A percentile compares a stretch with the other conserved stretches of the same genome.
Evolutionary conservation across 2,888 invertebrate genomes (phyloP).

Genomic region (Lithophane socia): DNA sequence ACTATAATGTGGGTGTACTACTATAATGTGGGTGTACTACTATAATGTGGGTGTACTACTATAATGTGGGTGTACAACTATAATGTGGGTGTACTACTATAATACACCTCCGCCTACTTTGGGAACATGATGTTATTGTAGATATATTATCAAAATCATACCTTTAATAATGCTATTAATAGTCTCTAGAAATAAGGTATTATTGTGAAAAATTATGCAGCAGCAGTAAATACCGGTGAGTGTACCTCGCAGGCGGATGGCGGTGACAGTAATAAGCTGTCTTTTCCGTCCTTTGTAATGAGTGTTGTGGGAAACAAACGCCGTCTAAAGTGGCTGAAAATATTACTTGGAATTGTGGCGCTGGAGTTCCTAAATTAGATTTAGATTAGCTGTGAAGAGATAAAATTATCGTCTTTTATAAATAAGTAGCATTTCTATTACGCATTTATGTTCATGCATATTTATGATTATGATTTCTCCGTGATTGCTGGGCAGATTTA

Average conservation of each 20-base stretch:
- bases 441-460: too few species aligned
- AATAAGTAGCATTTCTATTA: not conserved
- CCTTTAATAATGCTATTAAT: not conserved
- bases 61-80: not conserved
- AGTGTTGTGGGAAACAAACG: not conserved
- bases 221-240: not conserved
- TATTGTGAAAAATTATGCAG: not conserved
- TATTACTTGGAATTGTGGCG: not conserved
- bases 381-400: not conserved
- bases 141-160: not conserved
- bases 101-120: too few species aligned
- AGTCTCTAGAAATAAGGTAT: not conserved
- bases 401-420: not conserved
- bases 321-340: not conserved
- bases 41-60: too few species aligned
- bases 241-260: not conserved
- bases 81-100: not conserved
- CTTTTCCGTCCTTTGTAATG: slow-evolving; percentile 24
- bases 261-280: not conserved
- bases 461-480: too few species aligned
- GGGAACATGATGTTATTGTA: not conserved
- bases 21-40: too few species aligned
- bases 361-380: not conserved
- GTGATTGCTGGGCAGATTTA: too few species aligned
- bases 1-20: too few species aligned